Evolutionary conservation across 1,140 invertebrate species (phyloP).

Genomic region (Lucilia cuprina): DNA sequence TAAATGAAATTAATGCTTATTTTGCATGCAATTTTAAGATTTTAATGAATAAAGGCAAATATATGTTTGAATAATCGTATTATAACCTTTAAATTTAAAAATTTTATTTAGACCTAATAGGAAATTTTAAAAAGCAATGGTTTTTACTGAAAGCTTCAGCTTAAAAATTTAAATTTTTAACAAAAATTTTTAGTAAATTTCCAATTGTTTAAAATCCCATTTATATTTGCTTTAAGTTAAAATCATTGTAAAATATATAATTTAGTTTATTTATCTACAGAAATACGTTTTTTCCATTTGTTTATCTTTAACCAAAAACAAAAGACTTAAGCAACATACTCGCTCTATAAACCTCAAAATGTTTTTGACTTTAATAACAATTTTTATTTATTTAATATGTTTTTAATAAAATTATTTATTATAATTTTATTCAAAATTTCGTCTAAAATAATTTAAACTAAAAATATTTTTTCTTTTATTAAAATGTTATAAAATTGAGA

Average conservation of each 20-base stretch:
- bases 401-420: too few species aligned
- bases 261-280: not conserved
- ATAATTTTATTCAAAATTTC: too few species aligned
- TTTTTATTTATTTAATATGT: not conserved
- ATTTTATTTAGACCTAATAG: not conserved
- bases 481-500: too few species aligned
- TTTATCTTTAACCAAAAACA: not conserved
- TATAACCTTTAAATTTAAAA: not conserved
- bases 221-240: too few species aligned
- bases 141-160: too few species aligned
- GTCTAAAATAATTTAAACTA: too few species aligned
- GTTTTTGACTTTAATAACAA: not conserved
- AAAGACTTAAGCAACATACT: not conserved
- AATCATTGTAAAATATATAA: not conserved
- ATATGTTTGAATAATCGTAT: not conserved
- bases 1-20: not conserved
- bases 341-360: not conserved
- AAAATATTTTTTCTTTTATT: too few species aligned
- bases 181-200: too few species aligned
- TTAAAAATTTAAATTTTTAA: too few species aligned
- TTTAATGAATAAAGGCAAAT: not conserved
- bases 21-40: not conserved
- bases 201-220: too few species aligned
- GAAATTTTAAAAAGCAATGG: too few species aligned
- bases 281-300: not conserved